Evolutionary conservation across 2,888 invertebrate species (phyloP), one percentile per base, ranked within the genome.

Genomic region (Auanema freiburgensis): DNA sequence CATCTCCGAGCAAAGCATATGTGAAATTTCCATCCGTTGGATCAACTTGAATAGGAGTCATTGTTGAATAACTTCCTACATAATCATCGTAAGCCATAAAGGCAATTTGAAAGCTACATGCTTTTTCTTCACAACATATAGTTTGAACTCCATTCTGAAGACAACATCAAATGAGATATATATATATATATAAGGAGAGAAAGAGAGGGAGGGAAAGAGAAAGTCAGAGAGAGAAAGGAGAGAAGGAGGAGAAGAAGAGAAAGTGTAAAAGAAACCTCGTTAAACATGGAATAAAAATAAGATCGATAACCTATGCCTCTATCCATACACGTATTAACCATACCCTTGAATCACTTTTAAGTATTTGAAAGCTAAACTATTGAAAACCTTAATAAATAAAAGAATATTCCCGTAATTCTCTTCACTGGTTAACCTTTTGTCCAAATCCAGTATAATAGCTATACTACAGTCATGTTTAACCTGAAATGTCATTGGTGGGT

Each of bases 361-460:
- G 10, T 21, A 21, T 46, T 46, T 18, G 3, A 21, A 18, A 46
- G 4, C 10, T 16, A 60, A 64, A n/a, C 40, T 43, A 23, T 59
- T 70, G 12, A 61, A 53, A 43, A 61, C 70, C 23, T 64, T 65
- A 44, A 69, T 67, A 41, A 72, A 72, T 44, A 63, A 56, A 10
- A 69, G 49, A 12, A 72, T 61, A 44, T 65, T 64, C 11, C 60
- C 64, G 56, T 67, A 72, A 51, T 67, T 67, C 24, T 63, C 63
- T 55, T 58, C 53, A 1, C 67, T 65, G 16, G 72, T 72, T 18
- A 65, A 43, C 8, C 61, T 65, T 25, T 62, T 44, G 58, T 69
- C 72, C 18, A 75, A 66, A 44, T 75, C 75, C 2, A 75, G 60
- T 5, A 75, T 59, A 25, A 72, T 65, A 1, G 67, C 67, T 14